Evolutionary conservation across 2,888 invertebrate species (phyloP).

Genomic region (Eurytoma adleriae): DNA sequence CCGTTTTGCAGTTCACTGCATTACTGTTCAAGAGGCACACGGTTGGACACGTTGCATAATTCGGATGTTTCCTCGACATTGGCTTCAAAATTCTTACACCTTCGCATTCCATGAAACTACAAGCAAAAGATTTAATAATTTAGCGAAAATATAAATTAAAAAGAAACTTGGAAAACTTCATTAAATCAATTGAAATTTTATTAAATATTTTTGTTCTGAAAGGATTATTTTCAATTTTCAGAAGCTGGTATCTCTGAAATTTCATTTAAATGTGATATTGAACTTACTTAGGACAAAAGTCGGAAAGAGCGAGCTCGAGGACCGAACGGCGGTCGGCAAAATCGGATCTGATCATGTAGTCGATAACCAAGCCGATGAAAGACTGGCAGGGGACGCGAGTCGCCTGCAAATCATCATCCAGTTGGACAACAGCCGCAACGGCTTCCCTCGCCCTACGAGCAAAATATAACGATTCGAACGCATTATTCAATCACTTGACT

Average conservation of each 20-base stretch:
- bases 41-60: slow-evolving; percentile 52
- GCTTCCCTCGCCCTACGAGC: background rate
- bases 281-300: slow-evolving; percentile 66
- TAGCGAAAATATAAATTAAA: too few relatives aligned
- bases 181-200: background rate
- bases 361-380: slow-evolving; percentile 66
- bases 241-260: too few relatives aligned
- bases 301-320: slow-evolving; percentile 59
- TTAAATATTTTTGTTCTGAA: too few relatives aligned
- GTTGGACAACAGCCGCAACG: slow-evolving; percentile 41
- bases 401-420: slow-evolving; percentile 64
- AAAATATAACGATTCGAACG: too few relatives aligned
- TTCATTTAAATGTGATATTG: background rate
- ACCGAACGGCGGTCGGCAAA: slow-evolving; percentile 51
- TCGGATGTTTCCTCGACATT: slow-evolving; percentile 39
- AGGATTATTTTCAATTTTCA: too few relatives aligned
- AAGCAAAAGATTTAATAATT: background rate
- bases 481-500: too few relatives aligned
- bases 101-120: slow-evolving; percentile 59
- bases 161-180: background rate
- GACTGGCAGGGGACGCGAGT: slow-evolving; percentile 68
- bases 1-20: too few relatives aligned
- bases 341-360: slow-evolving; percentile 60
- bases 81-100: slow-evolving; percentile 61
- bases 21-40: background rate